Evolutionary conservation across 2,113 vertebrate genomes (phyloP).

Genomic region (Pelecanoides urinatrix): DNA sequence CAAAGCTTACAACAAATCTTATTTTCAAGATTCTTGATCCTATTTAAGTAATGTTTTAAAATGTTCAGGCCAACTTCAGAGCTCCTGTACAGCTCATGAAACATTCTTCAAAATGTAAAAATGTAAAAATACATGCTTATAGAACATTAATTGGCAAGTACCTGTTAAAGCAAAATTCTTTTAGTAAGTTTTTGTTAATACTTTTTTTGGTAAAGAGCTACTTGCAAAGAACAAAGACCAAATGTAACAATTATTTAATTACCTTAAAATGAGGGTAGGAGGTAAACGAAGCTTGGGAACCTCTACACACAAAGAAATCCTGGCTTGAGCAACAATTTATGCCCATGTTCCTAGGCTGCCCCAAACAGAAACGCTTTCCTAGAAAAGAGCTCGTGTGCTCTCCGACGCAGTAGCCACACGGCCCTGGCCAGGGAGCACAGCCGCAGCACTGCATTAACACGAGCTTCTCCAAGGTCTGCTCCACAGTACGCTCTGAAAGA

Average conservation of each 20-base stretch:
- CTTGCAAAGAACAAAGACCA: not conserved
- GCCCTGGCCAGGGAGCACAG: not conserved
- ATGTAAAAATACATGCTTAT: not conserved
- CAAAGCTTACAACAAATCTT: conserved; percentile 27
- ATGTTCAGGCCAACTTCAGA: not conserved
- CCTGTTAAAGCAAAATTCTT: not conserved
- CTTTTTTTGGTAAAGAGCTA: not conserved
- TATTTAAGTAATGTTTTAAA: conserved; percentile 28
- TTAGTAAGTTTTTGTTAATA: not conserved
- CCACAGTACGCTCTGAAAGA: not conserved
- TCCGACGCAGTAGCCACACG: not conserved
- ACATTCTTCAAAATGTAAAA: not conserved
- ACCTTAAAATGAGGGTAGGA: not conserved
- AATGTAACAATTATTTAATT: not conserved
- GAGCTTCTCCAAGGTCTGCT: not conserved
- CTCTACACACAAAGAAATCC: not conserved
- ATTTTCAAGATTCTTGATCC: conserved; percentile 37
- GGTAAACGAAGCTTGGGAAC: not conserved
- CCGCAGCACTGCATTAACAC: not conserved
- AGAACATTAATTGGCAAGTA: not conserved
- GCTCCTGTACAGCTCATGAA: not conserved
- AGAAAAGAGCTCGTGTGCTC: not conserved
- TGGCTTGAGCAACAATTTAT: not conserved
- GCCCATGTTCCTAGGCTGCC: not conserved
- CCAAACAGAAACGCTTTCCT: not conserved